phyloP scores from a whole-genome alignment of 2,113 vertebrate species.

The Galeopterus variegatus region DNA sequence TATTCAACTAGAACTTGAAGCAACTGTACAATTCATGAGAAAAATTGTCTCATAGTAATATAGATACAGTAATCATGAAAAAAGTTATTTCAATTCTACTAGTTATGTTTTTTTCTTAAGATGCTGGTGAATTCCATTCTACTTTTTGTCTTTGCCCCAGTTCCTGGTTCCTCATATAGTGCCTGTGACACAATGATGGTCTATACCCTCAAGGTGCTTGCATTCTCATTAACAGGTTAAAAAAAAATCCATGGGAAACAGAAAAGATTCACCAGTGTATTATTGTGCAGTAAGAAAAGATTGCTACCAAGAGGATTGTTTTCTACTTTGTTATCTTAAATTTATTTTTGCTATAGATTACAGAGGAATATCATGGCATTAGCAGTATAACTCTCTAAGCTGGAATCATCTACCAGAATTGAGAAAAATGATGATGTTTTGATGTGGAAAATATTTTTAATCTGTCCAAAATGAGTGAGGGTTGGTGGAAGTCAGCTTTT shows the following conservation, averaged over 20 bases:
- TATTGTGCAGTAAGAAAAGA: slow-evolving; percentile 6
- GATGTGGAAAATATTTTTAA: slow-evolving; percentile 45
- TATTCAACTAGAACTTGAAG: slow-evolving; percentile 4
- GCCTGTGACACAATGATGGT: background rate
- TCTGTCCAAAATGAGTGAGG: background rate
- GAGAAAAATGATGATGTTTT: slow-evolving; percentile 46
- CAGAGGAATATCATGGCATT: background rate
- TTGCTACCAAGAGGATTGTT: background rate
- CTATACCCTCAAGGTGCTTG: slow-evolving; percentile 47
- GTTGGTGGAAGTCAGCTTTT: slow-evolving; percentile 36
- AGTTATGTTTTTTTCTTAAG: slow-evolving; percentile 31
- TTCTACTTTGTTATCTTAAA: slow-evolving; percentile 15
- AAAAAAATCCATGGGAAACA: background rate
- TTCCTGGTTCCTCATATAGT: background rate
- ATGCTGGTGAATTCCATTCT: background rate
- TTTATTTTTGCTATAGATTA: background rate
- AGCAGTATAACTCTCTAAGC: background rate
- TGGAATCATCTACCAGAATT: background rate
- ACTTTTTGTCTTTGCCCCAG: background rate
- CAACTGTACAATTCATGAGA: background rate
- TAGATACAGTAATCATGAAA: background rate
- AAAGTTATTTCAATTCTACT: slow-evolving; percentile 47
- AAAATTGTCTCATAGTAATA: slow-evolving; percentile 13
- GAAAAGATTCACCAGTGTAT: background rate
- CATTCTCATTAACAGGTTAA: slow-evolving; percentile 17